Base-by-base conservation (phyloP, 2,888 invertebrate species). In the Morpho helenor region DNA sequence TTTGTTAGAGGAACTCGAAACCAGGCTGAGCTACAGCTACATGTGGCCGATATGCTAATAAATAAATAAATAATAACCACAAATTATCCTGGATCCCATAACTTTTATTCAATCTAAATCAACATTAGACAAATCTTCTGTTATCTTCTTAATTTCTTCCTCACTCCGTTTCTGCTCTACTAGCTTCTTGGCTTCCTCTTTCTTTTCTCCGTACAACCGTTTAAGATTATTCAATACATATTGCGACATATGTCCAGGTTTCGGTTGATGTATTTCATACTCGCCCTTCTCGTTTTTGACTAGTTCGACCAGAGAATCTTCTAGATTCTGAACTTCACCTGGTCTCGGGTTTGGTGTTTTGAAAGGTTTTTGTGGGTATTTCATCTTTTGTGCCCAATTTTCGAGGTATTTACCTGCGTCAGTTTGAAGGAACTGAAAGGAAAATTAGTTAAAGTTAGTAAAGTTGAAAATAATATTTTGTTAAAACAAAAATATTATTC, bases 311-410 rank as follows among this genome's bases (percentile, higher is more conserved):
- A 88, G 66, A 0, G 85, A 85, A 16, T 89, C 89, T 62, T 90
- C 87, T 7, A 87, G 60, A 63, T 86, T 87, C 0, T 82, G 82
- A 0, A 82, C 77, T 42, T 86, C 85, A 0, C 81, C 82, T 0
- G 79, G 81, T 9, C 59, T 55, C 0, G 59, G 60, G 0, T 51
- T 62, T 7, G 72, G 67, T 3, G 58, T 63, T 6, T 68, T 68
- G 2, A 64, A 41, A 0, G 62, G 57, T 40, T 77, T 76, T 2
- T 69, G 70, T 0, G 85, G 84, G 3, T 72, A 68, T 60, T 80
- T 87, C 86, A 93, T 90, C 64, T 90, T 91, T 60, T 92, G 84
- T 0, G 93, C 93, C 94, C 94, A 94, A 48, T 77, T 85, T 59
- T 92, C 87, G 8, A 94, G 80, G 84, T 93, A 94, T 44, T 91